Percentiles rank a stretch among this genome's conserved stretches.
phyloP scores from a whole-genome alignment of 2,797 vertebrate species.

The Erpetoichthys calabaricus region DNA sequence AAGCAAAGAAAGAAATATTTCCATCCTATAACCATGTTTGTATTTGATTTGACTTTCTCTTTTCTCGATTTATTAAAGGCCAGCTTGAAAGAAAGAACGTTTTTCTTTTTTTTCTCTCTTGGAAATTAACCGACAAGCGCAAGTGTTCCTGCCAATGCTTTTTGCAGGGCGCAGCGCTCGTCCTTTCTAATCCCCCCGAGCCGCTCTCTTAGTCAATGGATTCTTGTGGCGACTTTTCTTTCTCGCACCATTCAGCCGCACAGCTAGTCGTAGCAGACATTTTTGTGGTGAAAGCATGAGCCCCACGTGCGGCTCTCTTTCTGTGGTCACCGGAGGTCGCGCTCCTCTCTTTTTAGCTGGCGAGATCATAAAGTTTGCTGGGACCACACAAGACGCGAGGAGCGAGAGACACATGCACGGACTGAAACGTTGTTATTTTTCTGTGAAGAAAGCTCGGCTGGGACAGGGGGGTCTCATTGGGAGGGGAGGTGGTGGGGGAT shows the following conservation, averaged over 20 bases:
- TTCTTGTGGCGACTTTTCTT: constrained; percentile 42
- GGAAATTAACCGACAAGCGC: not conserved
- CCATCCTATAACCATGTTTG: too few species aligned
- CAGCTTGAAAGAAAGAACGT: too few species aligned
- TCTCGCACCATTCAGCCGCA: constrained; percentile 52
- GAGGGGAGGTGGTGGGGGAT: too few species aligned
- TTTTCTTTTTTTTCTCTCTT: not conserved
- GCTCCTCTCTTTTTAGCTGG: constrained; percentile 99
- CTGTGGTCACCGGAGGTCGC: constrained; percentile 98
- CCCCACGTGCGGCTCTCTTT: constrained; percentile 98
- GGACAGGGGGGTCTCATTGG: constrained; percentile 10
- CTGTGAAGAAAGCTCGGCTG: constrained; percentile 36
- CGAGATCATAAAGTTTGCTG: constrained; percentile 99
- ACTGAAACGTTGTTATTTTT: constrained; percentile 77
- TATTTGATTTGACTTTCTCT: too few species aligned
- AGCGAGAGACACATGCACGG: constrained; percentile 64
- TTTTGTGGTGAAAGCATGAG: constrained; percentile 99
- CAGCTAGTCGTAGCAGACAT: constrained; percentile 91
- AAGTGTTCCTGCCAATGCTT: not conserved
- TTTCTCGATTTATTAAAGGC: too few species aligned
- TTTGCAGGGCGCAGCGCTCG: not conserved
- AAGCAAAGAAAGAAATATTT: too few species aligned
- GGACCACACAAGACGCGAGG: constrained; percentile 95
- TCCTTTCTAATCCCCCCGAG: not conserved
- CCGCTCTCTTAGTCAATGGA: constrained; percentile 52